A percentile compares a stretch with the other conserved stretches of the same genome.
Conservation (phyloP, 1,140 invertebrate species). For the Achroia grisella region DNA sequence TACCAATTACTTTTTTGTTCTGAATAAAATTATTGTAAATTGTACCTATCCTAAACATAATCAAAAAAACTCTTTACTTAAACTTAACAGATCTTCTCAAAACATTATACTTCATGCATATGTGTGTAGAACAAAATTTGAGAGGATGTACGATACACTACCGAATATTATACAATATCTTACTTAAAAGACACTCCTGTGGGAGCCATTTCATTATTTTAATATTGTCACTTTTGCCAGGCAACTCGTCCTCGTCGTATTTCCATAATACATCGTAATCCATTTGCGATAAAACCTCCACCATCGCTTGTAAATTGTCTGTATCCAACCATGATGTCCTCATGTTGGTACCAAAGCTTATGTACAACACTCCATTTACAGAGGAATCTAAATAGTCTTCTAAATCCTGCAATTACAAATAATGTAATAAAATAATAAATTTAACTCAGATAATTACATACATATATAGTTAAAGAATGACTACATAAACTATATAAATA, state of each 20-base stretch:
- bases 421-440: no score
- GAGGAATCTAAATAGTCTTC: conserved; percentile 24
- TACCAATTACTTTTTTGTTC: no score
- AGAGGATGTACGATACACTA: not conserved
- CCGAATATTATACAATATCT: not conserved
- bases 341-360: conserved; percentile 44
- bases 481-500: no score
- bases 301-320: conserved; percentile 10
- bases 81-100: no score
- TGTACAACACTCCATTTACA: conserved; percentile 25
- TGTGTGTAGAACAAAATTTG: no score
- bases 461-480: no score
- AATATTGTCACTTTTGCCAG: conserved; percentile 62
- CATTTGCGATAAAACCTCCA: conserved; percentile 43
- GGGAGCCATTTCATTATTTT: conserved; percentile 75
- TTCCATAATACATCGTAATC: conserved; percentile 62
- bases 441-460: no score
- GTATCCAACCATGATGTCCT: conserved; percentile 5
- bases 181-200: conserved; percentile 42
- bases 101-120: no score
- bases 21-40: no score
- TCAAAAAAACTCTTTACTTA: no score
- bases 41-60: no score
- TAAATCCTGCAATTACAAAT: conserved; percentile 25
- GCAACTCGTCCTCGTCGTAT: conserved; percentile 44